Evolutionary conservation across 1,140 invertebrate species (phyloP).

Genomic region (Megathymus violae): DNA sequence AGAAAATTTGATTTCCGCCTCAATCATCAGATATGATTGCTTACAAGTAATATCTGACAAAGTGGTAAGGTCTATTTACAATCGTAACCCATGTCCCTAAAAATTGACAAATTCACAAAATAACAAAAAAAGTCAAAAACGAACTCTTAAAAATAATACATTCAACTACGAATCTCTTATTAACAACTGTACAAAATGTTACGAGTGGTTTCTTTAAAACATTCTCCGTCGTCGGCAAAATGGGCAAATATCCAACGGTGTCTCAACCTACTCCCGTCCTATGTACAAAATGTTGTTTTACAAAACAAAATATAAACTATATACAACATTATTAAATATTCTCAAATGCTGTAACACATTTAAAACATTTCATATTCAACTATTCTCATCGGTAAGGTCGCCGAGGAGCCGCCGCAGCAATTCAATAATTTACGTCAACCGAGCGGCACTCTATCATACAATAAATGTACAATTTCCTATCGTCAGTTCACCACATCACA

Average conservation of each 20-base stretch:
- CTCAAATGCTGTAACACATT: slow-evolving; percentile 83
- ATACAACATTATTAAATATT: slow-evolving; percentile 83
- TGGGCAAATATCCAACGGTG: slow-evolving; percentile 67
- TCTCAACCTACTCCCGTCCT: slow-evolving; percentile 56
- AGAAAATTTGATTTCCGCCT: slow-evolving; percentile 83
- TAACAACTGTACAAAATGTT: slow-evolving; percentile 83
- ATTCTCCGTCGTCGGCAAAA: slow-evolving; percentile 68
- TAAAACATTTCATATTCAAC: slow-evolving; percentile 83
- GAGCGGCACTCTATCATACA: slow-evolving; percentile 45
- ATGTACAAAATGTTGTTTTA: slow-evolving; percentile 78
- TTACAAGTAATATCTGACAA: slow-evolving; percentile 77
- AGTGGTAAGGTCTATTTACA: slow-evolving; percentile 81
- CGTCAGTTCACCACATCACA: slow-evolving; percentile 50
- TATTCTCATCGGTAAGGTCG: slow-evolving; percentile 74
- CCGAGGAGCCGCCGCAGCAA: slow-evolving; percentile 52
- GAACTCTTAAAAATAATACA: slow-evolving; percentile 79
- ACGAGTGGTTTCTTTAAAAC: slow-evolving; percentile 81
- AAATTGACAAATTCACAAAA: slow-evolving; percentile 84
- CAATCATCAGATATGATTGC: slow-evolving; percentile 80
- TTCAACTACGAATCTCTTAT: slow-evolving; percentile 78
- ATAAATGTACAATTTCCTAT: slow-evolving; percentile 67
- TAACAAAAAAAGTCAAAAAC: slow-evolving; percentile 79
- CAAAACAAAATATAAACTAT: slow-evolving; percentile 83
- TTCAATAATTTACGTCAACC: slow-evolving; percentile 59
- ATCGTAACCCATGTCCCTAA: slow-evolving; percentile 83